These are phyloP conservation scores for Bellardia pandia DNA, from an alignment of 2,888 invertebrate genomes.

Conservation along the genomic window DNA sequence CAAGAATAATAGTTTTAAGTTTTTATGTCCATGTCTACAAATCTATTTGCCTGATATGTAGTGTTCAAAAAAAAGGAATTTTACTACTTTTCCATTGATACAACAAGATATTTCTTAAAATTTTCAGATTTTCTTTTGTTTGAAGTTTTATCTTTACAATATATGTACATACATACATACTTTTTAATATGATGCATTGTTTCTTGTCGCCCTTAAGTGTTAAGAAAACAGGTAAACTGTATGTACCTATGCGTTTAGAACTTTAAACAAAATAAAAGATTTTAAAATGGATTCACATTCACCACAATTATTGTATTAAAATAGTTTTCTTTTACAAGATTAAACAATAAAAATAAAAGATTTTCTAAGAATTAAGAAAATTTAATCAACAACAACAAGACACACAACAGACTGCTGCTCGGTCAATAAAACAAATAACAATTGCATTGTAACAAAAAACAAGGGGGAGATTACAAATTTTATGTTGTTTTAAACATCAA, in stretches of 20 bases:
- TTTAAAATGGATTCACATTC: not conserved
- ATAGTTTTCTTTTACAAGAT: slow-evolving; percentile 36
- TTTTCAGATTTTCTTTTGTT: not conserved
- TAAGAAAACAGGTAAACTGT: slow-evolving; percentile 17
- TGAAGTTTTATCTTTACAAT: not conserved
- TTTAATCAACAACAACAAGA: not conserved
- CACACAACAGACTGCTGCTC: not conserved
- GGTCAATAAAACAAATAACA: slow-evolving; percentile 9
- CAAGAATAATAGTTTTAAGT: too few relatives aligned
- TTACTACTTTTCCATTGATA: not conserved
- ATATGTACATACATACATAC: too few relatives aligned
- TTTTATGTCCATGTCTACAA: too few relatives aligned
- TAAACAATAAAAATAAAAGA: not conserved
- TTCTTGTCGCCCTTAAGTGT: not conserved
- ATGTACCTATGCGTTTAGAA: not conserved
- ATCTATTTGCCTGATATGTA: not conserved
- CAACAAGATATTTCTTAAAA: not conserved
- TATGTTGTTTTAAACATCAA: slow-evolving; percentile 31
- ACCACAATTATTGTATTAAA: slow-evolving; percentile 24
- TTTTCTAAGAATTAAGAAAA: slow-evolving; percentile 33
- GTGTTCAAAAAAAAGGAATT: not conserved
- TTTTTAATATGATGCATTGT: not conserved
- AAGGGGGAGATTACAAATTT: not conserved
- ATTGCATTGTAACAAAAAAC: slow-evolving; percentile 6
- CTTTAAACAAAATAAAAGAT: not conserved